Conservation (phyloP, 64 coral and sea anemone genomes). For the Dendronephthya gigantea region DNA sequence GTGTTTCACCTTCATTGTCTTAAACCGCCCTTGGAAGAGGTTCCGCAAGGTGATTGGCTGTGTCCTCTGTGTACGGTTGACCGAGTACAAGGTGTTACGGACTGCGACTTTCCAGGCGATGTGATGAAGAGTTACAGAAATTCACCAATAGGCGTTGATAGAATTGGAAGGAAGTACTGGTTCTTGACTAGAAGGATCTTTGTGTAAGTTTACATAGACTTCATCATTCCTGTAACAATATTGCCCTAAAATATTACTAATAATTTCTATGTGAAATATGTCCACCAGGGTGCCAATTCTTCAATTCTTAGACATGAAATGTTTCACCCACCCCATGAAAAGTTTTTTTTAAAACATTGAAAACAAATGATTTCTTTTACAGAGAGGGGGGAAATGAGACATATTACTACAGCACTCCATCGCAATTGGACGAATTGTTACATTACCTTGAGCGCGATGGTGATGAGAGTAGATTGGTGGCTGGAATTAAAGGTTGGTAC, state of each 20-base stretch:
- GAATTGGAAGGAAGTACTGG: slow-evolving; percentile 95
- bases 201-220: slow-evolving; percentile 61
- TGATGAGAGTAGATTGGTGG: neutral
- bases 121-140: slow-evolving; percentile 78
- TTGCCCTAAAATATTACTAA: too few relatives aligned
- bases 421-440: neutral
- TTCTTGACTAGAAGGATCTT: slow-evolving; percentile 83
- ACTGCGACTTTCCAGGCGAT: slow-evolving; percentile 64
- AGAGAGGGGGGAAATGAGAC: slow-evolving; percentile 1
- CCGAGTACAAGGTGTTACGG: slow-evolving; percentile 82
- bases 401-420: neutral
- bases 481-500: neutral
- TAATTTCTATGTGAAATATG: too few relatives aligned
- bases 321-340: too few relatives aligned
- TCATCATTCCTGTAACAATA: too few relatives aligned
- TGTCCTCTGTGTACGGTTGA: slow-evolving; percentile 86
- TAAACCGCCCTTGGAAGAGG: slow-evolving; percentile 89
- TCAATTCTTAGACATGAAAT: too few relatives aligned
- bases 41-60: slow-evolving; percentile 97
- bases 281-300: too few relatives aligned
- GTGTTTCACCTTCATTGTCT: slow-evolving; percentile 99
- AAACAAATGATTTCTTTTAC: neutral
- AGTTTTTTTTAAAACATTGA: too few relatives aligned
- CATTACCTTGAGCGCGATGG: slow-evolving; percentile 4
- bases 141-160: slow-evolving; percentile 72